Base-by-base conservation (phyloP, 2,797 vertebrate species). In the Glossophaga mutica region DNA sequence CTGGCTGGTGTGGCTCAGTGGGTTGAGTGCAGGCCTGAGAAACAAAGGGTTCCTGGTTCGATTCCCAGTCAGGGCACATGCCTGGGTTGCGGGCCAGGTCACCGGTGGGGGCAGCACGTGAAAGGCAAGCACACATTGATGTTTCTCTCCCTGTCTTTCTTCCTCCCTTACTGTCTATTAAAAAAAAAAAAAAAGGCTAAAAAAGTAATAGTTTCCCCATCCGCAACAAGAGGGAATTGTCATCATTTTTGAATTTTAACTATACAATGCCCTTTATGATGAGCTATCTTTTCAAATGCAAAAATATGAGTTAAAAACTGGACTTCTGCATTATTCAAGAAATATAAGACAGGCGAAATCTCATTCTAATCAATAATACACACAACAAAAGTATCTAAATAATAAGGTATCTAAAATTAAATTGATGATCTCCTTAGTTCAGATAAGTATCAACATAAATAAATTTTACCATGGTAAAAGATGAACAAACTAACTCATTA, bases 371-470 rank as follows among this genome's bases (percentile, higher is more conserved):
- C 46, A 86, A 73, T 4, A 48, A 14, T 74, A 95, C 29, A 70
- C 3, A 91, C 7, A 78, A 90, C 10, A 91, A 87, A 74, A 95
- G 24, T 71, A 71, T 68, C 22, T 86, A 84, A 87, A 70, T 70
- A 85, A 79, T 16, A 94, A 82, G 6, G 74, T 88, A 57, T 50
- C 39, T 77, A 89, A 89, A 86, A 26, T 85, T 93, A 83, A 85
- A 70, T 0, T 76, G 44, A 84, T 76, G 57, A 57, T 34, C 16
- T 95, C 37, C 68, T 91, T 73, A 76, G 52, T 85, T 86, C 37
- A 92, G 85, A 83, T 83, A 87, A 85, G 87, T 68, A 83, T 7
- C 34, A 94, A 90, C n/a, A 83, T 32, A 93, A 84, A 79, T n/a
- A 26, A 91, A 91, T 81, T 94, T 82, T n/a, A 87, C 19, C n/a